phyloP scores from a whole-genome alignment of 2,888 invertebrate genomes.

The Alsophila aescularia region DNA sequence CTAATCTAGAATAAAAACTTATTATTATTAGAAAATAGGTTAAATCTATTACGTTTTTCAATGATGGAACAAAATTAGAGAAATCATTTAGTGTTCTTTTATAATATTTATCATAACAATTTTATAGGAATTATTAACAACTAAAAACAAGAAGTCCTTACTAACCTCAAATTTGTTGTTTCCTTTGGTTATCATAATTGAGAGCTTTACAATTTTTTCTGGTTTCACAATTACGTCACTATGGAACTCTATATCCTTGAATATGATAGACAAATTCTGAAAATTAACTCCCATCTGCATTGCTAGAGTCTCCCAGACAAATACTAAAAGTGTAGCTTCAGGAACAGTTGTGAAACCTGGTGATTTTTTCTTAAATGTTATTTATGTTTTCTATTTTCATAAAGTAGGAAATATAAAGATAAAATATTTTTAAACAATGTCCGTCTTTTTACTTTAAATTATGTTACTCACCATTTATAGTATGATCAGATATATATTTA shows the following conservation, averaged over 20 bases:
- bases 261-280: constrained; percentile 49
- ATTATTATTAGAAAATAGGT: too few relatives aligned
- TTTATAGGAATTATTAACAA: too few relatives aligned
- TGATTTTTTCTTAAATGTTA: neutral
- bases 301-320: constrained; percentile 83
- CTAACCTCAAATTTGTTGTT: constrained; percentile 55
- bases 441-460: too few relatives aligned
- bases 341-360: constrained; percentile 86
- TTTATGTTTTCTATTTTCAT: neutral
- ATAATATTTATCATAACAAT: too few relatives aligned
- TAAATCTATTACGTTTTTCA: too few relatives aligned
- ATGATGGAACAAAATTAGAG: too few relatives aligned
- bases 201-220: constrained; percentile 39
- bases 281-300: constrained; percentile 63
- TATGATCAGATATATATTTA: constrained; percentile 49
- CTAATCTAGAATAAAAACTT: constrained; percentile 13
- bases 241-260: constrained; percentile 48
- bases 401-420: too few relatives aligned
- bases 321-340: constrained; percentile 82
- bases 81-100: too few relatives aligned
- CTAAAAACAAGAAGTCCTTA: neutral
- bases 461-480: constrained; percentile 52
- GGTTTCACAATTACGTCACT: constrained; percentile 41
- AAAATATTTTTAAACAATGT: too few relatives aligned
- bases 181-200: constrained; percentile 46